These are phyloP conservation scores for Molothrus aeneus DNA, from an alignment of 2,797 vertebrate species.

Conservation along the genomic window DNA sequence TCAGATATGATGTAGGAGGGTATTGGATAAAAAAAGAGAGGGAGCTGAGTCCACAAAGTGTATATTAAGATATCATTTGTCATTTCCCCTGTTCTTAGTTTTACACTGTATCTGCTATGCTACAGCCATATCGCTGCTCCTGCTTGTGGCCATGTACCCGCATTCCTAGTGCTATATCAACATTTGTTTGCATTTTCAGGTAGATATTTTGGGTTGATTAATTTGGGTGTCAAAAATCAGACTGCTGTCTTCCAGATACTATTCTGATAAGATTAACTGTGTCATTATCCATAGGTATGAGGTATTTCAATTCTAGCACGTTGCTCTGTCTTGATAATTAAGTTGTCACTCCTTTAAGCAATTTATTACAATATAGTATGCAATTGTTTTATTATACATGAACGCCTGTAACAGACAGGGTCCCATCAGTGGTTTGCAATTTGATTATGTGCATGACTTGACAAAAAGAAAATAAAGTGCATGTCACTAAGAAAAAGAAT, in stretches of 20 bases:
- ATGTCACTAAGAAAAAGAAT: background rate
- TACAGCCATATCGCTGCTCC: background rate
- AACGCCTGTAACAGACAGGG: background rate
- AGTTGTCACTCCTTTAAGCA: conserved; percentile 29
- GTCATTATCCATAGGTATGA: conserved; percentile 24
- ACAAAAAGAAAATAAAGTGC: background rate
- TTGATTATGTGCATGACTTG: background rate
- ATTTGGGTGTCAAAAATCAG: conserved; percentile 26
- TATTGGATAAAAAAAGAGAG: background rate
- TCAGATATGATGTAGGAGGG: background rate
- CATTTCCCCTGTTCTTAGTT: background rate
- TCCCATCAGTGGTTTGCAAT: background rate
- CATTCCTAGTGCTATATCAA: conserved; percentile 6
- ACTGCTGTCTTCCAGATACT: background rate
- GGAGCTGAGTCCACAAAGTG: background rate
- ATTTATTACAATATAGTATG: conserved; percentile 17
- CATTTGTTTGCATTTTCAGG: conserved; percentile 27
- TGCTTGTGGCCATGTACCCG: background rate
- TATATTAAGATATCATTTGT: background rate
- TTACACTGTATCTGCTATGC: background rate
- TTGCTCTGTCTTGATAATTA: conserved; percentile 28
- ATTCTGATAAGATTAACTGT: conserved; percentile 31
- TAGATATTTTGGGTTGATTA: conserved; percentile 21
- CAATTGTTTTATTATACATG: conserved; percentile 26
- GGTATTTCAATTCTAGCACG: background rate